These are phyloP conservation scores for Panopea generosa DNA, from an alignment of 2,888 invertebrate genomes.

Conservation along the genomic window DNA sequence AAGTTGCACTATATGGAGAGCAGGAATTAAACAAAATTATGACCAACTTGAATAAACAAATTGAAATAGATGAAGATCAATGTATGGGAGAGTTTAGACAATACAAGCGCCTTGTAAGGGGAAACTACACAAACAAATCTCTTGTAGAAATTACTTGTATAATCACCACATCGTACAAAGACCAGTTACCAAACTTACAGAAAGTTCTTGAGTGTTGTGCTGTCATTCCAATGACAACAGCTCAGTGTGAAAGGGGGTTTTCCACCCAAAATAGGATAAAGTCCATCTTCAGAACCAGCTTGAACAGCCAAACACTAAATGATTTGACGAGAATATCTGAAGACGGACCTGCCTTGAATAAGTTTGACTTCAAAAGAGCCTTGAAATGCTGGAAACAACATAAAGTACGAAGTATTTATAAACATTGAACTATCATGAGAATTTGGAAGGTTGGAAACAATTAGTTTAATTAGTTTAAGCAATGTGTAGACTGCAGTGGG, in stretches of 20 bases:
- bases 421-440: too few species aligned
- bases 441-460: too few species aligned
- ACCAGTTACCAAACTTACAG: slow-evolving; percentile 27
- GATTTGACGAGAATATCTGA: slow-evolving; percentile 35
- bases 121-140: slow-evolving; percentile 12
- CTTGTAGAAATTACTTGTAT: too few species aligned
- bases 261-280: slow-evolving; percentile 32
- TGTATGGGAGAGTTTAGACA: slow-evolving; percentile 29
- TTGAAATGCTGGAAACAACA: background rate
- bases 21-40: too few species aligned
- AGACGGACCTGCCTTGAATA: background rate
- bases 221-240: slow-evolving; percentile 23
- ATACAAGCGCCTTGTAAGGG: slow-evolving; percentile 39
- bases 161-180: too few species aligned
- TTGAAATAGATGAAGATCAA: slow-evolving; percentile 11
- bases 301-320: slow-evolving; percentile 26
- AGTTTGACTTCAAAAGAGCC: background rate
- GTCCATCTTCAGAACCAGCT: slow-evolving; percentile 17
- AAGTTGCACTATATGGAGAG: too few species aligned
- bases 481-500: too few species aligned
- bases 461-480: too few species aligned
- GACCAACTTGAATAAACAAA: slow-evolving; percentile 18
- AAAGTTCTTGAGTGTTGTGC: slow-evolving; percentile 24
- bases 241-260: slow-evolving; percentile 37
- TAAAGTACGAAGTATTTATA: background rate